Evolutionary conservation across 2,113 vertebrate genomes (phyloP).

Genomic region (Lethenteron camtschaticum): DNA sequence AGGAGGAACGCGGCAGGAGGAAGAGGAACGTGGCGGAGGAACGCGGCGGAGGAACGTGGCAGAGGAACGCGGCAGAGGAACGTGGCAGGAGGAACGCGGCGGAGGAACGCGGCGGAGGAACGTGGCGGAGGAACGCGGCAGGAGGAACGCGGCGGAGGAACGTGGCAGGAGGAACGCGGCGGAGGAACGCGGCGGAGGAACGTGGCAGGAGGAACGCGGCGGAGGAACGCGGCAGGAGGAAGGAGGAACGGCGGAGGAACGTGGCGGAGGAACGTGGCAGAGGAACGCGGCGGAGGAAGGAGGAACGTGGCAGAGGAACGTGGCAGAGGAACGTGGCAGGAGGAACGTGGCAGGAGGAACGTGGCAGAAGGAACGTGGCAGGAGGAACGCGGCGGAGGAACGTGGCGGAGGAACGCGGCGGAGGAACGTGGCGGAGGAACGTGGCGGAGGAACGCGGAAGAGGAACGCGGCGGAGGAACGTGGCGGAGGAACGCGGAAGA

Average conservation of each 20-base stretch:
- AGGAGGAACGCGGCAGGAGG: background rate
- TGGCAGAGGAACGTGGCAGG: background rate
- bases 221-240: no score
- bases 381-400: background rate
- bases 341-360: background rate
- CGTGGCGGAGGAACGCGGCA: fast-evolving
- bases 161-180: background rate
- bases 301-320: background rate
- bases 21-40: background rate
- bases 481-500: no score
- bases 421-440: background rate
- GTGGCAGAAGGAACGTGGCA: no score
- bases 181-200: background rate
- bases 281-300: background rate
- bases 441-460: background rate
- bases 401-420: background rate
- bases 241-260: background rate
- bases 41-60: background rate
- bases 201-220: fast-evolving
- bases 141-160: background rate
- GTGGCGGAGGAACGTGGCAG: background rate
- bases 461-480: background rate
- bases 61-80: background rate
- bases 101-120: fast-evolving
- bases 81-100: fast-evolving